Evolutionary conservation across 2,113 vertebrate genomes (phyloP), one percentile per base, ranked within the genome.

Genomic region (Sminthopsis crassicaudata): DNA sequence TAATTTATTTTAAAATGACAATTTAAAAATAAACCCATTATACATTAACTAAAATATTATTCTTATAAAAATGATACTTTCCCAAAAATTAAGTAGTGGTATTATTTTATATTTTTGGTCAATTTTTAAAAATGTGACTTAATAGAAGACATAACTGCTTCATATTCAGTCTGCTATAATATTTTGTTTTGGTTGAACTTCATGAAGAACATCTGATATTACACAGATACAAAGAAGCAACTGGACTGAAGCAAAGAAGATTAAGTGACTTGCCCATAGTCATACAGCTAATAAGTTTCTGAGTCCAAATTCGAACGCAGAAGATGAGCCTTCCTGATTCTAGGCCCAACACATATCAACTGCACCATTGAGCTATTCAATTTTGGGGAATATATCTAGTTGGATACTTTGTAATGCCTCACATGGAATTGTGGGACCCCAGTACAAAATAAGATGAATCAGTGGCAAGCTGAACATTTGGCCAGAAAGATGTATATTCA

Each of bases 401-500:
- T 95, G 24, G 93, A 94, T 93, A 36, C 53, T 53, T 30, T 4
- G 0, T 24, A 2, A 89, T 19, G 7, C 42, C 54, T 90, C 3
- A 0, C 8, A 10, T 10, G 36, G n/a, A 16, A 9, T 53, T 48
- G 26, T 7, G 1, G 93, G 46, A 50, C 91, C 14, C 1, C 30
- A 36, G 36, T 2, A 76, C n/a, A n/a, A 76, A 19, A 76, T 76
- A 76, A 76, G 67, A 67, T 60, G 27, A 60, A 60, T 76, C 7
- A n/a, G 4, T 0, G 0, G n/a, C n/a, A n/a, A 22, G 0, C n/a
- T 53, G 11, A 1, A n/a, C 0, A 30, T 50, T 42, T 11, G 46
- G 1, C 12, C 0, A 0, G 16, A 1, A 46, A 0, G 22, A 7
- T 27, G 11, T 0, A 1, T 0, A 14, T 16, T 10, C n/a, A 55